These are phyloP conservation scores for Mesitornis unicolor DNA, from an alignment of 2,113 vertebrate species.

Conservation along the genomic window DNA sequence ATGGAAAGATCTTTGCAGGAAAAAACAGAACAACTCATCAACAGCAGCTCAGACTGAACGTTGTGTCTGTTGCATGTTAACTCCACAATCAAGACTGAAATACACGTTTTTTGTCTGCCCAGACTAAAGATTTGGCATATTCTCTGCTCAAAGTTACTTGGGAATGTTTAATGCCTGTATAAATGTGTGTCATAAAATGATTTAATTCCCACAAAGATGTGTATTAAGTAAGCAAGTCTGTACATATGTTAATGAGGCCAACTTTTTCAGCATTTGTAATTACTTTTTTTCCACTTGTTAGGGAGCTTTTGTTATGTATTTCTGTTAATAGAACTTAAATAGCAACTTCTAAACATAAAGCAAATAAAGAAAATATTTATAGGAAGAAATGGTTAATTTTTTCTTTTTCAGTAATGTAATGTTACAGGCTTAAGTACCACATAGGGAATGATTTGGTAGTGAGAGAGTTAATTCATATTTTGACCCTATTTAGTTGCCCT, in stretches of 20 bases:
- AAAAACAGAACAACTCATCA: conserved; percentile 59
- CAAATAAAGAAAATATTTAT: conserved; percentile 83
- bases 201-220: conserved; percentile 75
- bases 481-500: conserved; percentile 64
- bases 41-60: conserved; percentile 76
- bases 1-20: conserved; percentile 65
- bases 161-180: conserved; percentile 75
- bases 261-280: conserved; percentile 93
- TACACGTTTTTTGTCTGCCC: conserved; percentile 51
- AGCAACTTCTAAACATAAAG: conserved; percentile 80
- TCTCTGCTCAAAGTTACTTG: conserved; percentile 63
- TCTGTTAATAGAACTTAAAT: conserved; percentile 85
- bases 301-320: conserved; percentile 84
- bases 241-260: conserved; percentile 90
- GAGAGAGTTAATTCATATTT: conserved; percentile 48
- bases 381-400: conserved; percentile 79
- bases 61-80: conserved; percentile 55
- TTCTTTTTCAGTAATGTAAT: conserved; percentile 75
- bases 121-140: conserved; percentile 59
- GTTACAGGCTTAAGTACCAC: conserved; percentile 65
- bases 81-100: conserved; percentile 58
- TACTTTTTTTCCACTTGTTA: conserved; percentile 81
- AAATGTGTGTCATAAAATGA: conserved; percentile 75
- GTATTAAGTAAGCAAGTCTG: conserved; percentile 85
- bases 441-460: conserved; percentile 60